A percentile compares a stretch with the other conserved stretches of the same genome.
Evolutionary conservation across 2,797 vertebrate genomes (phyloP).

Genomic region (Mareca strepera): DNA sequence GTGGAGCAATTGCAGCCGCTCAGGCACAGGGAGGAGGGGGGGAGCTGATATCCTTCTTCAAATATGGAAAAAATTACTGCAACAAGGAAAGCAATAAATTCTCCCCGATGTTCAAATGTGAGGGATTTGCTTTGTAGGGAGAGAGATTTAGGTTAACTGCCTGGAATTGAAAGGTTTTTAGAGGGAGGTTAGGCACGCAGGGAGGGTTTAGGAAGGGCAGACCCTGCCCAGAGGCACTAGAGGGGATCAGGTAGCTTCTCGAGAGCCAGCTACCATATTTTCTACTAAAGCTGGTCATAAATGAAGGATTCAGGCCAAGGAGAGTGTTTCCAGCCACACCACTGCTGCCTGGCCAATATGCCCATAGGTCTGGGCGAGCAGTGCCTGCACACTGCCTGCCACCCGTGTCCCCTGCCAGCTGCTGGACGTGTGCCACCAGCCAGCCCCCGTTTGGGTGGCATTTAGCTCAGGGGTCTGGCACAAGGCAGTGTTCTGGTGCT

Average conservation of each 20-base stretch:
- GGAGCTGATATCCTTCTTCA: not conserved
- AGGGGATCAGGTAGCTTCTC: accelerated
- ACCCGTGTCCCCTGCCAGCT: not conserved
- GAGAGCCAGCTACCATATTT: not conserved
- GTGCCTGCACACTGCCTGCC: not conserved
- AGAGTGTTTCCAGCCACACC: not conserved
- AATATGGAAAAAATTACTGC: not conserved
- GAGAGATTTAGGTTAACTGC: slow-evolving; percentile 12
- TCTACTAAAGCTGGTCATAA: not conserved
- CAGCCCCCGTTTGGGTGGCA: not conserved
- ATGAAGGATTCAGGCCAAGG: not conserved
- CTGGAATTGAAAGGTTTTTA: not conserved
- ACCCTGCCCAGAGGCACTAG: not conserved
- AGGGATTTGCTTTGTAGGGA: slow-evolving; percentile 26
- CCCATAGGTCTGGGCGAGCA: accelerated
- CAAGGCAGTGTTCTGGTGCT: not conserved
- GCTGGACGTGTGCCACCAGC: not conserved
- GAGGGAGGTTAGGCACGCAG: not conserved
- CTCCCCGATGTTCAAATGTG: not conserved
- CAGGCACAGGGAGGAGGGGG: not conserved
- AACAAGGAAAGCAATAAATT: not conserved
- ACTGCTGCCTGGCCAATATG: not conserved
- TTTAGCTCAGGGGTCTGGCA: not conserved
- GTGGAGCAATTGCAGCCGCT: not conserved
- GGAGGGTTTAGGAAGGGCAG: not conserved